Evolutionary conservation across 2,888 invertebrate genomes (phyloP).

Genomic region (Uloborus plumipes): DNA sequence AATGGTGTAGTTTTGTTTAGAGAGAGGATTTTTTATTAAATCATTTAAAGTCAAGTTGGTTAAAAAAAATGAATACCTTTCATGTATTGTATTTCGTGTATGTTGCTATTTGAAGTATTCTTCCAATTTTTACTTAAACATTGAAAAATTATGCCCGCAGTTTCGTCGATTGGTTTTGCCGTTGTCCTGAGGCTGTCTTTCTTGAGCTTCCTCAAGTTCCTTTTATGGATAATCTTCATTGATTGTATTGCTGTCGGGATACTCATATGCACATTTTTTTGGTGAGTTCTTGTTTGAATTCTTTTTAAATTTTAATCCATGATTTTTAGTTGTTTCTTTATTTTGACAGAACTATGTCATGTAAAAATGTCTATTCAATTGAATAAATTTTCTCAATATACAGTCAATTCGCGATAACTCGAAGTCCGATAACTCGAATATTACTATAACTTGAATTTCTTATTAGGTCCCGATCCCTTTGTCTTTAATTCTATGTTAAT

Average conservation of each 20-base stretch:
- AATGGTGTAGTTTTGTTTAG: too few species aligned
- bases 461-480: too few species aligned
- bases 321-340: neutral
- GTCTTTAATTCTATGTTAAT: too few species aligned
- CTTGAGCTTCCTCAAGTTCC: conserved; percentile 80
- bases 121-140: neutral
- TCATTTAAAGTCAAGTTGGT: too few species aligned
- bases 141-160: conserved; percentile 72
- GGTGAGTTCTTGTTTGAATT: conserved; percentile 76
- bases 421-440: too few species aligned
- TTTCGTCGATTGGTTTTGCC: conserved; percentile 91
- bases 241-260: conserved; percentile 93
- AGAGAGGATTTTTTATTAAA: too few species aligned
- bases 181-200: conserved; percentile 80
- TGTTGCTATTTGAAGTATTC: too few species aligned
- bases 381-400: too few species aligned
- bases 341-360: neutral
- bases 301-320: neutral
- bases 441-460: too few species aligned
- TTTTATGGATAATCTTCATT: conserved; percentile 91
- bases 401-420: too few species aligned
- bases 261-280: conserved; percentile 87
- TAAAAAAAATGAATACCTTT: neutral
- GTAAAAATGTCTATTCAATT: too few species aligned
- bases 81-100: neutral